These are phyloP conservation scores for Polia nebulosa DNA, from an alignment of 2,888 invertebrate species.

Conservation along the genomic window DNA sequence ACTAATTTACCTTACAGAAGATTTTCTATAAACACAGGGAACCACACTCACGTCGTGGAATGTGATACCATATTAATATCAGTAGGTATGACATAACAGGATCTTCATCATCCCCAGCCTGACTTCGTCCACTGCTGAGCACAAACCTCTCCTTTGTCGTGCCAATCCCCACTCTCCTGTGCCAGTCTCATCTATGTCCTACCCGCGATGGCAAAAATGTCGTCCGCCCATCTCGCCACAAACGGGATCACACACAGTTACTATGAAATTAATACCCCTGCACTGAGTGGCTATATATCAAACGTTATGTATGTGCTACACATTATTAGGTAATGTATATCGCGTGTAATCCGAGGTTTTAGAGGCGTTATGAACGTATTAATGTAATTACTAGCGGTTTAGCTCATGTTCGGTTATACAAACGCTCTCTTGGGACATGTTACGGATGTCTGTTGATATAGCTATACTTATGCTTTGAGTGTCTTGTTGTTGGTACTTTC, in stretches of 20 bases:
- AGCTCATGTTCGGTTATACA: slow-evolving; percentile 21
- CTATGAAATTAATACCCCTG: slow-evolving; percentile 14
- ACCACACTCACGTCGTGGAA: neutral
- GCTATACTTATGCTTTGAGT: no score
- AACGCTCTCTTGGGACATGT: slow-evolving; percentile 31
- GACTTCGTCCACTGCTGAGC: no score
- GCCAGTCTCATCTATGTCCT: no score
- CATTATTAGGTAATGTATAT: slow-evolving; percentile 19
- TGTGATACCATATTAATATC: neutral
- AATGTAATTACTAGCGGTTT: slow-evolving; percentile 37
- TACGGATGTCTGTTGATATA: neutral
- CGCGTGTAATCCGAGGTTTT: slow-evolving; percentile 30
- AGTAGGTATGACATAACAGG: neutral
- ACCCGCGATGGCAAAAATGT: no score
- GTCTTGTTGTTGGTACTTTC: neutral
- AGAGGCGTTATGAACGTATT: slow-evolving; percentile 29
- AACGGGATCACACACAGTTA: no score
- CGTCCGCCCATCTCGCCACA: no score
- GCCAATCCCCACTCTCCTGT: no score
- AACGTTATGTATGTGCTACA: neutral
- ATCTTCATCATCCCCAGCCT: no score
- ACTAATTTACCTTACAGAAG: neutral
- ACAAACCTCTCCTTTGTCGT: no score
- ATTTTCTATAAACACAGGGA: neutral
- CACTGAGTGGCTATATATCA: slow-evolving; percentile 4